A percentile compares a stretch with the other conserved stretches of the same genome.
phyloP scores from a whole-genome alignment of 2,797 vertebrate species.

The Tenualosa ilisha region DNA sequence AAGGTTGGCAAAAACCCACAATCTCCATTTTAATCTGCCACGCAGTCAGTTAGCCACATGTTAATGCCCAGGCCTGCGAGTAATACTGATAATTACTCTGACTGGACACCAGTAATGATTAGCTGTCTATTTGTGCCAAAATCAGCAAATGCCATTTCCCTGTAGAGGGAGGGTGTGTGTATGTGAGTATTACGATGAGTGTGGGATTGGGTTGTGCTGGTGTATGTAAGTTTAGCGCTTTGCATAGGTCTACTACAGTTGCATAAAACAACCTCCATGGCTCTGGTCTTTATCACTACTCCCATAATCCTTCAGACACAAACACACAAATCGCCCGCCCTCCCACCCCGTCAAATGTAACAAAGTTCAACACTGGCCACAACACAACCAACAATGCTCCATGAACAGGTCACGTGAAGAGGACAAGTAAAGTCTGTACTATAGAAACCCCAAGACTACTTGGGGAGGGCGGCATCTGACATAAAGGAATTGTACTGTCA shows the following conservation, averaged over 20 bases:
- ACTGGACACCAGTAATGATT: conserved; percentile 74
- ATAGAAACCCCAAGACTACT: background rate
- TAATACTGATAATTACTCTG: conserved; percentile 76
- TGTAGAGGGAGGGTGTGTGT: background rate
- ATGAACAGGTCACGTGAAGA: background rate
- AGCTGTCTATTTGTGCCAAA: conserved; percentile 64
- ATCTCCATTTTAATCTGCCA: background rate
- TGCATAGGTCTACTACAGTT: background rate
- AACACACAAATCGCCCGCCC: background rate
- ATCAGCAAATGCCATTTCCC: conserved; percentile 9
- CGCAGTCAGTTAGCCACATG: conserved; percentile 48
- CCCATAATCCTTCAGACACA: background rate
- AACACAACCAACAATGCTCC: background rate
- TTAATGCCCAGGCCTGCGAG: conserved; percentile 65
- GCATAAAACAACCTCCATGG: background rate
- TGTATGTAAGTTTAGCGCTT: background rate
- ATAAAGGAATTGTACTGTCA: background rate
- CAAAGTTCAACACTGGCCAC: background rate
- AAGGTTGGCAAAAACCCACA: background rate
- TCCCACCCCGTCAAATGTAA: background rate
- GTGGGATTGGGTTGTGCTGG: background rate
- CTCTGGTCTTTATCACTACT: background rate
- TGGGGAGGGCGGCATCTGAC: no score
- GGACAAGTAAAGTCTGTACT: background rate
- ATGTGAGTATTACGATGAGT: background rate